phyloP scores from a whole-genome alignment of 2,113 vertebrate genomes.

The Seriola aureovittata region DNA sequence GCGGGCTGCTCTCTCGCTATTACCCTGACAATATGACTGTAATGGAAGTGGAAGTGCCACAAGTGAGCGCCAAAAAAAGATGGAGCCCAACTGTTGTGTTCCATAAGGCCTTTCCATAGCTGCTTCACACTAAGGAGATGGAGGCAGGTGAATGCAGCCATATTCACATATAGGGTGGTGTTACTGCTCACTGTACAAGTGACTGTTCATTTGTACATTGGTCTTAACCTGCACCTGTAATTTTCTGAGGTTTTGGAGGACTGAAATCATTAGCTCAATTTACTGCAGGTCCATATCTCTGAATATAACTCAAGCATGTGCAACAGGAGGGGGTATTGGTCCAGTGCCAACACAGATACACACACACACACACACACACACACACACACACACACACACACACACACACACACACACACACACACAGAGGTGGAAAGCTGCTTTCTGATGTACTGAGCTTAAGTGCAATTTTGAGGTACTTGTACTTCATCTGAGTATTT shows the following conservation, averaged over 20 bases:
- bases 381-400: too few relatives aligned
- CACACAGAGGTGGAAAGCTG: too few relatives aligned
- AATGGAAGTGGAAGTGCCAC: conserved; percentile 69
- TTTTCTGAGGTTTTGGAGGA: background rate
- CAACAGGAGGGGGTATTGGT: background rate
- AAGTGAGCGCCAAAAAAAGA: conserved; percentile 56
- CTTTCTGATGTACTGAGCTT: too few relatives aligned
- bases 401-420: too few relatives aligned
- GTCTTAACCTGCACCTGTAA: background rate
- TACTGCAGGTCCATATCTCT: too few relatives aligned
- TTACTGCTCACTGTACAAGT: background rate
- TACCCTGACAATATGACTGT: conserved; percentile 69
- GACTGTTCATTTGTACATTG: background rate
- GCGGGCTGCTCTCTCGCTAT: conserved; percentile 58
- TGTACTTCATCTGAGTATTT: too few relatives aligned
- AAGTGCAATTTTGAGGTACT: too few relatives aligned
- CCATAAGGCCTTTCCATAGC: conserved; percentile 30
- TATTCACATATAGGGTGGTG: background rate
- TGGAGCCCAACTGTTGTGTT: conserved; percentile 67
- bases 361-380: too few relatives aligned
- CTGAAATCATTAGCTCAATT: background rate
- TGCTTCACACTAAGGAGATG: conserved; percentile 13
- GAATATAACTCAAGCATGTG: too few relatives aligned
- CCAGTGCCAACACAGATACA: background rate
- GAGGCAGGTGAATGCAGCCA: conserved; percentile 20